These are phyloP conservation scores for Scolopax bukidnonensis DNA, from an alignment of 2,797 vertebrate genomes.

Conservation along the genomic window DNA sequence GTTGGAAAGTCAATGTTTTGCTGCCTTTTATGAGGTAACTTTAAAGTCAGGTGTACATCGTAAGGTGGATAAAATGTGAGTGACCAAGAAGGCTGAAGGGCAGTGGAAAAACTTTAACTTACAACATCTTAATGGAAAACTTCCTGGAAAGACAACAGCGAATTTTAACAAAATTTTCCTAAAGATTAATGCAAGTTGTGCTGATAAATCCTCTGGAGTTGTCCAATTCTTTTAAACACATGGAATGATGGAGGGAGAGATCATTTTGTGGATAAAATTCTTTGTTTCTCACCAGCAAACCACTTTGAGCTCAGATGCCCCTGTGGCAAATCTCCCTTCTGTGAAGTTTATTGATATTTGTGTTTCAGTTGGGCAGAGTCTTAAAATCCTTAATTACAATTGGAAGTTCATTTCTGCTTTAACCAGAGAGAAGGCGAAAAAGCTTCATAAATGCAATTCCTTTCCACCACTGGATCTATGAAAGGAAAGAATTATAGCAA, in stretches of 20 bases:
- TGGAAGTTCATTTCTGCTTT: not conserved
- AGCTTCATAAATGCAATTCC: not conserved
- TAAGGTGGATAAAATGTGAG: not conserved
- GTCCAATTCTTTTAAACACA: not conserved
- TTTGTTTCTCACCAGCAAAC: not conserved
- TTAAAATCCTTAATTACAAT: not conserved
- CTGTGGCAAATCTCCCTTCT: not conserved
- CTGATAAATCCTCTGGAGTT: not conserved
- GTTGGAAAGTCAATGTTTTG: not conserved
- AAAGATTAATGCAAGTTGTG: not conserved
- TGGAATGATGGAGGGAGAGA: not conserved
- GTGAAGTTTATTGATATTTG: not conserved
- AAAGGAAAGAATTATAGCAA: not conserved
- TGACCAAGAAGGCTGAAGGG: not conserved
- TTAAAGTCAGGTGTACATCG: rapidly evolving
- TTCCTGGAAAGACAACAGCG: not conserved
- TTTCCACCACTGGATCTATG: slow-evolving; percentile 4
- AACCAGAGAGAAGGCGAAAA: not conserved
- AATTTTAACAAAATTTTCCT: not conserved
- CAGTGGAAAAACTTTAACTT: not conserved
- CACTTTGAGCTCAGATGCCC: not conserved
- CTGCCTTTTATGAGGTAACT: not conserved
- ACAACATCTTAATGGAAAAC: not conserved
- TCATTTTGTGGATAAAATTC: not conserved
- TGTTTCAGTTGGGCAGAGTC: not conserved